Conservation (phyloP, 2,888 invertebrate species). For the Cacoxenus indagator region DNA sequence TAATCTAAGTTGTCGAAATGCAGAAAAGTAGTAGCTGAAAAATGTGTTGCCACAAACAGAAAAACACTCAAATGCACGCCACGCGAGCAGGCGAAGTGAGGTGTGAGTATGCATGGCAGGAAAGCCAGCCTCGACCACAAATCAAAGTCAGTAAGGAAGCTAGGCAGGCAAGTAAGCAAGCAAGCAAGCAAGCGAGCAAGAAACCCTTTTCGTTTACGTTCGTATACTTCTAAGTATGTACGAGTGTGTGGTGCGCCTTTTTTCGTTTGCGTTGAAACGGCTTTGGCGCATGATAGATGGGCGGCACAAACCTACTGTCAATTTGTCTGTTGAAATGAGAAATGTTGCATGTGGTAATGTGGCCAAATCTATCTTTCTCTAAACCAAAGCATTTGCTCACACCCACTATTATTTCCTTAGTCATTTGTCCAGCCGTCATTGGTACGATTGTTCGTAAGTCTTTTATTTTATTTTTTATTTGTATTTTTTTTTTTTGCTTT, state of each 20-base stretch:
- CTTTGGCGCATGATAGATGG: slow-evolving; percentile 5
- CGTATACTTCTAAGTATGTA: not conserved
- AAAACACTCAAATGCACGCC: not conserved
- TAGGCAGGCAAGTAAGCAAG: not conserved
- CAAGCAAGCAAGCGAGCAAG: not conserved
- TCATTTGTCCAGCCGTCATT: too few relatives aligned
- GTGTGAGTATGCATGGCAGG: not conserved
- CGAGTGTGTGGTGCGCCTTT: not conserved
- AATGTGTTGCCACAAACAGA: not conserved
- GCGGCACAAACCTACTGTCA: slow-evolving; percentile 12
- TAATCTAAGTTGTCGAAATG: slow-evolving; percentile 18
- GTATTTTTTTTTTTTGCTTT: not conserved
- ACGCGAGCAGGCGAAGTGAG: not conserved
- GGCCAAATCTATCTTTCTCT: not conserved
- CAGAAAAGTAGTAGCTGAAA: slow-evolving; percentile 12
- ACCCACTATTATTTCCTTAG: not conserved
- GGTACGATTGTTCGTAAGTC: not conserved
- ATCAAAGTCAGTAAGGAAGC: slow-evolving; percentile 10
- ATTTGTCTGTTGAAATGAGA: slow-evolving; percentile 21
- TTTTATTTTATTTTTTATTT: too few relatives aligned
- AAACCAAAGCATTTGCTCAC: not conserved
- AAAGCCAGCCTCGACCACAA: not conserved
- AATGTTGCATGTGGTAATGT: slow-evolving; percentile 17
- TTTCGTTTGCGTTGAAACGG: not conserved
- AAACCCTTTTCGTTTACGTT: not conserved